Evolutionary conservation across 1,140 invertebrate species (phyloP).

Genomic region (Zaprionus africanus): DNA sequence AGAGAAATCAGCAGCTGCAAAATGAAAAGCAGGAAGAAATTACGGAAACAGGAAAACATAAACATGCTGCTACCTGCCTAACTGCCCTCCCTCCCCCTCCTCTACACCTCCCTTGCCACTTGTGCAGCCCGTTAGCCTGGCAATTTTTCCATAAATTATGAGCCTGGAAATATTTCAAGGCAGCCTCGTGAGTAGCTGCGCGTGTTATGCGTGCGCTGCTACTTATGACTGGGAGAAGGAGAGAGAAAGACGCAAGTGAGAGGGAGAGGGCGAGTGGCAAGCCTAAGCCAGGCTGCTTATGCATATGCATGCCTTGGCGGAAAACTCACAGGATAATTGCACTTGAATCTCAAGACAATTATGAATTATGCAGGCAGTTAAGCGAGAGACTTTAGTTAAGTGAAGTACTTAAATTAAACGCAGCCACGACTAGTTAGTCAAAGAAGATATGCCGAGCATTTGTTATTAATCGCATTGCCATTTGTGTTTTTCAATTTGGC

Average conservation of each 20-base stretch:
- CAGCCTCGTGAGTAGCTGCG: constrained; percentile 56
- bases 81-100: constrained; percentile 2
- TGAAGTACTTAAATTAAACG: background rate
- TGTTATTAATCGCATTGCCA: background rate
- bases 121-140: constrained; percentile 17
- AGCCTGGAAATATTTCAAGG: constrained; percentile 72
- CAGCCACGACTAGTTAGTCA: background rate
- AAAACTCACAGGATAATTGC: constrained; percentile 37
- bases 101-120: constrained; percentile 9
- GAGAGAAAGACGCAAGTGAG: constrained; percentile 3
- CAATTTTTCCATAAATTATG: constrained; percentile 79
- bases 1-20: constrained; percentile 36
- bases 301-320: constrained; percentile 61
- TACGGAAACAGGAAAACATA: constrained; percentile 81
- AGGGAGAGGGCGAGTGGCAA: background rate
- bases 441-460: background rate
- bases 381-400: background rate
- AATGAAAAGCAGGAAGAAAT: constrained; percentile 71
- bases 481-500: background rate
- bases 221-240: constrained; percentile 5
- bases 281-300: constrained; percentile 51
- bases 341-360: constrained; percentile 52
- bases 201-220: constrained; percentile 57
- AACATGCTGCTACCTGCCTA: constrained; percentile 62
- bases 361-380: constrained; percentile 34